Evolutionary conservation across 2,888 invertebrate species (phyloP), one percentile per base, ranked within the genome.

Genomic region (Troglohyphantes excavatus): DNA sequence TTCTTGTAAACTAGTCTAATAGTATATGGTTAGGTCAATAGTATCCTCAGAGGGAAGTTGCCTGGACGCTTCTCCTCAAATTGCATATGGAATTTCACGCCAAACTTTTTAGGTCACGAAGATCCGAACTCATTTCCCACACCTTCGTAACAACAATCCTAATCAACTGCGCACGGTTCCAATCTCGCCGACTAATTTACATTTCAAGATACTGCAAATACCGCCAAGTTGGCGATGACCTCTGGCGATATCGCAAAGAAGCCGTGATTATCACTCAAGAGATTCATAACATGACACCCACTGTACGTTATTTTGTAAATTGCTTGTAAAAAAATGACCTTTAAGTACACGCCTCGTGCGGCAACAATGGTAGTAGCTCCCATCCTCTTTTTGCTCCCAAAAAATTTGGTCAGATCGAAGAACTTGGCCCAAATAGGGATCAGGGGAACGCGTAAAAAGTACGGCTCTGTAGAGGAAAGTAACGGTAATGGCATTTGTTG

Each of bases 401-500:
- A 65, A n/a, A n/a, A 63, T 39, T 26, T 63, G 43, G 39, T 39
- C 33, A 33, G 17, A 76, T 33, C 21, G 33, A 33, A 78, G 78
- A 78, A 78, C 78, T 78, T 78, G 78, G 63, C 78, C 78, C 65
- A 65, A 65, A 78, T 78, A 65, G 21, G 7, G 13, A 53, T 53
- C 39, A 33, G 33, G 68, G 68, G 68, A 27, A 7, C n/a, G 39
- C 11, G 68, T 11, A 70, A 23, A 65, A 65, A 23, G 13, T 13
- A 26, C 26, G 65, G n/a, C n/a, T n/a, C n/a, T n/a, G n/a, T n/a
- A n/a, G n/a, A n/a, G n/a, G n/a, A n/a, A n/a, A n/a, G n/a, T n/a
- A n/a, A n/a, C n/a, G n/a, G n/a, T n/a, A n/a, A n/a, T n/a, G n/a
- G n/a, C n/a, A n/a, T n/a, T n/a, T n/a, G n/a, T n/a, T n/a, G n/a